Base-by-base conservation (phyloP, 2,888 invertebrate species). In the Heterodera filipjevi region DNA sequence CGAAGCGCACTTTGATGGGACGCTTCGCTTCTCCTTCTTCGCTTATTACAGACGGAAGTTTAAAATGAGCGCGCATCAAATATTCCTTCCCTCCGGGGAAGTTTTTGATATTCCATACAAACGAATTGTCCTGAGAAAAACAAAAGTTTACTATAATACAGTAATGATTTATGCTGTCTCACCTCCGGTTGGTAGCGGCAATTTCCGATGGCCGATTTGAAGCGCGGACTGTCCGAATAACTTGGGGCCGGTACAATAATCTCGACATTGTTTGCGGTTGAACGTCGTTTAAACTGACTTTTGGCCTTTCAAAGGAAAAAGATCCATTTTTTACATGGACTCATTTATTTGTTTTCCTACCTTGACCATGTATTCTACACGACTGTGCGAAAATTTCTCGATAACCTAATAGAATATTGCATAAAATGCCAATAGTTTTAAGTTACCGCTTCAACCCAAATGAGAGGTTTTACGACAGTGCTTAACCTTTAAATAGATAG, bases 291-390 rank as follows among this genome's bases (percentile, higher is more conserved):
- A 82, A 98, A 99, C 90, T 99, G 98, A 46, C 96, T 96, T 90
- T 97, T 95, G 0, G 98, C 98, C 91, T 91, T 82, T 49, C 75
- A 66, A 30, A 66, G 53, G 39, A 8, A 0, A 32, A 72, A 33
- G n/a, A n/a, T 39, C n/a, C n/a, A 22, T 39, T 66, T n/a, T 14
- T 33, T 32, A 27, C n/a, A n/a, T n/a, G n/a, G n/a, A n/a, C n/a
- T n/a, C n/a, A n/a, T n/a, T n/a, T n/a, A n/a, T n/a, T n/a, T n/a
- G n/a, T n/a, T n/a, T n/a, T n/a, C 27, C 27, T 46, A 79, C 86
- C 91, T 98, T 97, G 78, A 98, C 95, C 97, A 98, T 97, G 90
- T 95, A 97, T 89, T 98, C 97, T 10, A 98, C 96, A 82, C 97
- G 92, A 79, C 96, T 96, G 90, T 97, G 97, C n/a, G 94, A 95